phyloP scores from a whole-genome alignment of 2,888 invertebrate species.

The Calameuta idolon region DNA sequence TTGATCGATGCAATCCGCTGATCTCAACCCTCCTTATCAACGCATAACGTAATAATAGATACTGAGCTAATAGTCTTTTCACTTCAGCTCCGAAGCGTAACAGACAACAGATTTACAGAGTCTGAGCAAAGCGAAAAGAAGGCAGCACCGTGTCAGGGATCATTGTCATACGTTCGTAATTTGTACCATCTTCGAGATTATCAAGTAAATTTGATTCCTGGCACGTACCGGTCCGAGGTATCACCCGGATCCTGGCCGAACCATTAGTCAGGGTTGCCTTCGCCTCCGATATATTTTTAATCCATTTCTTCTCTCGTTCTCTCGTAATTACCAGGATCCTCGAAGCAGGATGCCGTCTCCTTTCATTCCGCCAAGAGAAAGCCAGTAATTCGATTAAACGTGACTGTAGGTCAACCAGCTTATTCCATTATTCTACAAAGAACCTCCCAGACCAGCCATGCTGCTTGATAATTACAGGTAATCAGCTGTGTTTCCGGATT shows the following conservation, averaged over 20 bases:
- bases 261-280: conserved; percentile 23
- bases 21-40: not conserved
- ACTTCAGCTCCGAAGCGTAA: not conserved
- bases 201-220: not conserved
- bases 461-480: not conserved
- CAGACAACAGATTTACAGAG: not conserved
- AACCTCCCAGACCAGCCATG: not conserved
- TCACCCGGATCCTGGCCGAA: not conserved
- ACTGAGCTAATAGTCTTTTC: not conserved
- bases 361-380: conserved; percentile 14
- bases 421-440: not conserved
- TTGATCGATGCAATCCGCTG: conserved; percentile 23
- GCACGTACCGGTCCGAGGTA: not conserved
- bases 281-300: conserved; percentile 25
- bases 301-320: conserved; percentile 22
- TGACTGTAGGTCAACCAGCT: conserved; percentile 1
- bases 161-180: not conserved
- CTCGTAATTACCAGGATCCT: conserved; percentile 18
- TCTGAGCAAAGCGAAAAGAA: not conserved
- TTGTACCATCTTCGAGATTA: not conserved
- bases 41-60: conserved; percentile 4
- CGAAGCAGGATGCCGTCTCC: not conserved
- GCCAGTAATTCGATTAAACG: conserved; percentile 25
- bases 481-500: not conserved
- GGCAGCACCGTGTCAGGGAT: not conserved